A percentile compares a stretch with the other conserved stretches of the same genome.
Conservation (phyloP, 1,140 invertebrate species). For the Trachelipus rathkii region DNA sequence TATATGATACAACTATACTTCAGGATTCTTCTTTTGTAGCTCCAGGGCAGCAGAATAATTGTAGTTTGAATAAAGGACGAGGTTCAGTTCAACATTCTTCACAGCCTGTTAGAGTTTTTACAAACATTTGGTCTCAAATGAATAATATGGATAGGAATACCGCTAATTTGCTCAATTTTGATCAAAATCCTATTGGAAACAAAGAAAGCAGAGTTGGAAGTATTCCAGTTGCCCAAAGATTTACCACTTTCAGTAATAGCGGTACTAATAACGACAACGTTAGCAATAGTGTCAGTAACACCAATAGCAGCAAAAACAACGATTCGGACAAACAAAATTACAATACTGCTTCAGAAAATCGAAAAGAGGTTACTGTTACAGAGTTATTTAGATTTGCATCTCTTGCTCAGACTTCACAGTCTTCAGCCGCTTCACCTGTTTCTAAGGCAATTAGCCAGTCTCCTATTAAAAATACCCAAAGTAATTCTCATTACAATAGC, state of each 20-base stretch:
- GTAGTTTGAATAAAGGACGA: background rate
- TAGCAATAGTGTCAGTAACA: too few relatives aligned
- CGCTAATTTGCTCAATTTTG: background rate
- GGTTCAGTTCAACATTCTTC: background rate
- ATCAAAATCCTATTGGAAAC: background rate
- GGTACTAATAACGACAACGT: too few relatives aligned
- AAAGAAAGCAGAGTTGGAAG: background rate
- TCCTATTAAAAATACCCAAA: background rate
- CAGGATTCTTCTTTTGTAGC: background rate
- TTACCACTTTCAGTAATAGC: too few relatives aligned
- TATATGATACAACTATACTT: background rate
- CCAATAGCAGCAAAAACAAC: too few relatives aligned
- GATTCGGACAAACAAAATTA: background rate
- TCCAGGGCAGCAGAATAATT: background rate
- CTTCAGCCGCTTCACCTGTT: background rate
- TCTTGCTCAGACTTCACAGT: background rate
- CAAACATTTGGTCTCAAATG: background rate
- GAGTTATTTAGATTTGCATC: background rate
- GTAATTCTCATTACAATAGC: background rate
- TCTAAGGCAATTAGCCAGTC: background rate
- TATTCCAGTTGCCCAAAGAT: too few relatives aligned
- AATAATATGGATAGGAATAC: background rate
- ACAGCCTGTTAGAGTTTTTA: background rate
- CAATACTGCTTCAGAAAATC: background rate
- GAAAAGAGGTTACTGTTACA: background rate